Evolutionary conservation across 2,113 vertebrate genomes (phyloP).

Genomic region (Macroglossus sobrinus): DNA sequence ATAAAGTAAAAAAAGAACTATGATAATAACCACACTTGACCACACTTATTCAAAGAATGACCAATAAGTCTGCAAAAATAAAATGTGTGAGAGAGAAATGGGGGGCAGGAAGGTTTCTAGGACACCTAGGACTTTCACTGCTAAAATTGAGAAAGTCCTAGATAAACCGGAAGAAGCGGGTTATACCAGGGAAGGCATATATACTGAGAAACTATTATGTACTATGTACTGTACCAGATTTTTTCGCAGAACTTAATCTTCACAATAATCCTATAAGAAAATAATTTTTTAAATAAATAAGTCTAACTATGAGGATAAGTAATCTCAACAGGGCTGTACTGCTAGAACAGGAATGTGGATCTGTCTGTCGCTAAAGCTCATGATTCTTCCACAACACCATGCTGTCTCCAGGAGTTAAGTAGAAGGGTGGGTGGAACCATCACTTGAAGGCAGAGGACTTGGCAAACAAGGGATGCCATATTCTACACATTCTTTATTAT

Average conservation of each 20-base stretch:
- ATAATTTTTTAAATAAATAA: background rate
- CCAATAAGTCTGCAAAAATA: background rate
- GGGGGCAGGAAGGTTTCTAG: background rate
- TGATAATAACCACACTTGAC: background rate
- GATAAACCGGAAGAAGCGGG: background rate
- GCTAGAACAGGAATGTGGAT: constrained; percentile 12
- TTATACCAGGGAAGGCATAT: background rate
- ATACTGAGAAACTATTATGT: constrained; percentile 5
- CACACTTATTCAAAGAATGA: constrained; percentile 6
- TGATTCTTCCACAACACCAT: background rate
- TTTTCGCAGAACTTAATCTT: constrained; percentile 30
- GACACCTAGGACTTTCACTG: background rate
- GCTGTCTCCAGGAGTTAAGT: background rate
- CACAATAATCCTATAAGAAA: background rate
- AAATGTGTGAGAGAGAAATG: background rate
- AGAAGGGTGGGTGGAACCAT: background rate
- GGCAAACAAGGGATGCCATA: background rate
- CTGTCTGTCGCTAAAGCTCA: background rate
- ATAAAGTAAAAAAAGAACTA: background rate
- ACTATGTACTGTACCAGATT: background rate
- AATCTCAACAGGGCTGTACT: background rate
- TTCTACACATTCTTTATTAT: background rate
- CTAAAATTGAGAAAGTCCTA: background rate
- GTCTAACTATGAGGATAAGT: background rate
- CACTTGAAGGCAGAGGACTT: background rate